Evolutionary conservation across 2,113 vertebrate genomes (phyloP).

Genomic region (Actenoides hombroni): DNA sequence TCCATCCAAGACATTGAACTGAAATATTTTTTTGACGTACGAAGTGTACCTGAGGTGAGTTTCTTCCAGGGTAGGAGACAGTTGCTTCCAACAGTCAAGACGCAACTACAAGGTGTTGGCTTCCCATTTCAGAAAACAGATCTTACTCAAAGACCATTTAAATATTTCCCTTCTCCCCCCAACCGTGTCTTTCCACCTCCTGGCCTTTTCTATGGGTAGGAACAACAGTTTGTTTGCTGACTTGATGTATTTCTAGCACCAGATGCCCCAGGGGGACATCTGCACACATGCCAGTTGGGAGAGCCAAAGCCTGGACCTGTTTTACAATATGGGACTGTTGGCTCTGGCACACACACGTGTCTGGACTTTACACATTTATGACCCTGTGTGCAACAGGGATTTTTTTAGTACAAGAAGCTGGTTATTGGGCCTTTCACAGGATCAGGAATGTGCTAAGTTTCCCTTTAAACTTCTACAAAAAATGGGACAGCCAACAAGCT

Average conservation of each 20-base stretch:
- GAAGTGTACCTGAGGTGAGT: not conserved
- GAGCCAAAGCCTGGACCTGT: not conserved
- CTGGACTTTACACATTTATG: not conserved
- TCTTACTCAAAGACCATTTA: not conserved
- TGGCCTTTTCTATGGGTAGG: not conserved
- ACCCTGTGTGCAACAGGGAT: not conserved
- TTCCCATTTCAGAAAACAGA: not conserved
- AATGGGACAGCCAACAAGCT: not conserved
- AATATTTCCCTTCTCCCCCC: not conserved
- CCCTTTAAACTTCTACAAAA: not conserved
- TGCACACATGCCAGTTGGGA: accelerated
- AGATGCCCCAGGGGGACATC: not conserved
- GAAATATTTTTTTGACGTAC: not conserved
- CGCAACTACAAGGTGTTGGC: not conserved
- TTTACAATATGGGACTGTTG: not conserved
- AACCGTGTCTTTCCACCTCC: not conserved
- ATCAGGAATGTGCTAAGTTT: not conserved
- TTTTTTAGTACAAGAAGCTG: not conserved
- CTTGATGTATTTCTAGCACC: not conserved
- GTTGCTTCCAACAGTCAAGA: not conserved
- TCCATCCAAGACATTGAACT: not conserved
- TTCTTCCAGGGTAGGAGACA: not conserved
- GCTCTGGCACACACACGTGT: not conserved
- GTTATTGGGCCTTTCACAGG: not conserved
- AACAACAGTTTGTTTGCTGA: not conserved